phyloP scores from a whole-genome alignment of 1,140 invertebrate genomes.

The Pseudomyrmex dendroicus region DNA sequence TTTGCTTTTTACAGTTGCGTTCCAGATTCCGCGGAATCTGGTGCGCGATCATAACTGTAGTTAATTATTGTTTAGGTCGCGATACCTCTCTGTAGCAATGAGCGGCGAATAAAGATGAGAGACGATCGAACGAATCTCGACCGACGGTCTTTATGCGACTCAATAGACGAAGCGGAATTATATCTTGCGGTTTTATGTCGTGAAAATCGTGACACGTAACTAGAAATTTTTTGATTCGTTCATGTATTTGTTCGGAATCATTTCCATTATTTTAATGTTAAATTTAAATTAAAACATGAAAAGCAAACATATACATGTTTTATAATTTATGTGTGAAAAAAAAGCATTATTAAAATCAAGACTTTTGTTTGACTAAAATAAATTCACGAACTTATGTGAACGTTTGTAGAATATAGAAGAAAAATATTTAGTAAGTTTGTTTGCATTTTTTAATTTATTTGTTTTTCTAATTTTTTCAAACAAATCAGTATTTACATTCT shows the following conservation, averaged over 20 bases:
- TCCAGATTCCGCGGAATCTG: slow-evolving; percentile 76
- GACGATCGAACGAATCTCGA: slow-evolving; percentile 8
- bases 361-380: no score
- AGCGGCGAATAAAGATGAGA: slow-evolving; percentile 25
- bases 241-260: neutral
- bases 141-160: slow-evolving; percentile 3
- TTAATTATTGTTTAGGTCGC: slow-evolving; percentile 75
- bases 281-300: neutral
- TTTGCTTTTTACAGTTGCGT: slow-evolving; percentile 75
- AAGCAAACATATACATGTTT: no score
- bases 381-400: no score
- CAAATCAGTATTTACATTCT: neutral
- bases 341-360: no score
- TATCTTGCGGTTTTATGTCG: neutral
- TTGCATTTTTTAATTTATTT: no score
- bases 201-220: neutral
- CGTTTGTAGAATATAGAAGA: no score
- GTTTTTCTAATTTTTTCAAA: no score
- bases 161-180: neutral
- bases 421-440: no score
- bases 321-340: no score
- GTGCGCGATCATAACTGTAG: slow-evolving; percentile 72
- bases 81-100: slow-evolving; percentile 49
- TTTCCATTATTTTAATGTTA: no score
- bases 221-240: neutral